Evolutionary conservation across 92 coral and sea anemone genomes (phyloP), one percentile per base, ranked within the genome.

Genomic region (Epizoanthus stellaris): DNA sequence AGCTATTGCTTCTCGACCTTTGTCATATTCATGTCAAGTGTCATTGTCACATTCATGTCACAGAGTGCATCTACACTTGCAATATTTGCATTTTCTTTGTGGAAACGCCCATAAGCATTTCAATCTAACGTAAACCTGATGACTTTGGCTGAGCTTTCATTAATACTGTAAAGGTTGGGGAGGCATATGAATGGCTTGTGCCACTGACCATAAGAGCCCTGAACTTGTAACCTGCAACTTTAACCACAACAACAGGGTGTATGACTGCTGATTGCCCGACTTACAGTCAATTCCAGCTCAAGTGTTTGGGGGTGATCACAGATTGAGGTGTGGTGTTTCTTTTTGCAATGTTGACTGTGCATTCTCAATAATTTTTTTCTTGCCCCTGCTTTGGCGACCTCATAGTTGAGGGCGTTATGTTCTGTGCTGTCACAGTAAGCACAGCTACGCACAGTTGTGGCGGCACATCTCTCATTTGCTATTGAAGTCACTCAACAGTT

Each of bases 101-200:
- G 10, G 88, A 47, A 52, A 91, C 74, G 47, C 93, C 93, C 58
- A 88, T 83, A 34, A 84, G 88, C 93, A 91, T 91, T 6, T 94
- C 93, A 49, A 89, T 91, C 67, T 91, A 90, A 17, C 90, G 82
- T 11, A 91, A 47, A 43, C 87, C 72, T 17, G 85, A 40, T 72
- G 91, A 73, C 70, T 84, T 84, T 11, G 81, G 90, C 57, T 88
- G 80, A 59, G 93, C 93, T 70, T 91, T 87, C 5, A 77, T 85
- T 54, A 91, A 80, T 20, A 89, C 69, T 23, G 25, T 23, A 4
- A 80, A 82, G n/a, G 92, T 91, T 0, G 94, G 91, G 17, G 95
- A 94, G 6, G 87, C 92, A 38, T 88, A 90, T 13, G 88, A 89
- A 91, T 81, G 94, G 88, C 94, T 89, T 54, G 93, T 92, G 70